Evolutionary conservation across 2,797 vertebrate genomes (phyloP), one percentile per base, ranked within the genome.

Genomic region (Cichlasoma orientale): DNA sequence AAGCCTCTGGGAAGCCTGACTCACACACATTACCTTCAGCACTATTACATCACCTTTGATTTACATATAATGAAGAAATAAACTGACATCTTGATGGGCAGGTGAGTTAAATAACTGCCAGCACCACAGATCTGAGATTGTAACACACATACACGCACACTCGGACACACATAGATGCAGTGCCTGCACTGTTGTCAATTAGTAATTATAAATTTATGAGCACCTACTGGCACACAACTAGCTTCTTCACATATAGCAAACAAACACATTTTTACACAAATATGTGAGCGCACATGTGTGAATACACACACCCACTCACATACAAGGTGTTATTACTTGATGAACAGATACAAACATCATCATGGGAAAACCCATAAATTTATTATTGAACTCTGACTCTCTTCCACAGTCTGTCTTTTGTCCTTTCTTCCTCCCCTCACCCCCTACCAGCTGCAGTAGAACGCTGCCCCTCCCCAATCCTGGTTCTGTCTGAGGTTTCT

Each of bases 271-370:
- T 56, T 41, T 27, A 31, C 57, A 31, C 36, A 77, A 5, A 33
- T 23, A 33, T 44, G 31, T 56, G 53, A 56, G 70, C 53, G 16
- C 55, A 29, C 27, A 47, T 19, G 38, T 73, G 55, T 10, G 6
- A 57, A 58, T 14, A 31, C 55, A 56, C 54, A 61, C 63, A 38
- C 59, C 31, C 57, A 56, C 66, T 75, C 36, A 56, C 74, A 74
- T 70, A 85, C 53, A 77, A 59, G 76, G 80, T 82, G 81, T 63
- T 81, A 66, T 82, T 86, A 78, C 82, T 82, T 91, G 92, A 93
- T 89, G 90, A 93, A 88, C 78, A 74, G 82, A 89, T 81, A 80
- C 91, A 90, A 92, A 89, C 75, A 72, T 77, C 82, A 78, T 83
- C 83, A 74, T 74, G 83, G 75, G 85, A 85, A 69, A 88, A 87